Percentiles rank a stretch among this genome's conserved stretches.
Evolutionary conservation across 2,797 vertebrate genomes (phyloP).

Genomic region (Eospalax fontanierii): DNA sequence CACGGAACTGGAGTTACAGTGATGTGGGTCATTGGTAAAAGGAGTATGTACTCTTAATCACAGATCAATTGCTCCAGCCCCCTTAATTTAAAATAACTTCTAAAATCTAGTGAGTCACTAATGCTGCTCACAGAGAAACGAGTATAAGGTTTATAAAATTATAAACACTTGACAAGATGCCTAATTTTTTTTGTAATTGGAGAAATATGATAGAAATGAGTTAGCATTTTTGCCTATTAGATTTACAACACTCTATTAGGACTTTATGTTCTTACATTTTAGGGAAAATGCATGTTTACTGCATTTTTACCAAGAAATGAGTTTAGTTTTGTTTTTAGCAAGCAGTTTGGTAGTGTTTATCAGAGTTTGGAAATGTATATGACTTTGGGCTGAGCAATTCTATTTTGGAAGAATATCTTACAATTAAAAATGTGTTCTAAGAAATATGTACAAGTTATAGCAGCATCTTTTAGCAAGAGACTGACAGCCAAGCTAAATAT

Average conservation of each 20-base stretch:
- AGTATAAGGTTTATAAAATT: constrained; percentile 42
- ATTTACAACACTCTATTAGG: constrained; percentile 13
- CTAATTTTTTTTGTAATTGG: constrained; percentile 46
- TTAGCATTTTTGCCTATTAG: neutral
- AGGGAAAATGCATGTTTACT: neutral
- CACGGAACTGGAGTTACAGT: neutral
- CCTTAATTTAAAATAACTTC: neutral
- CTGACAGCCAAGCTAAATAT: neutral
- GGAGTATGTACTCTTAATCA: neutral
- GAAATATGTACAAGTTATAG: neutral
- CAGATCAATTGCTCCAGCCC: neutral
- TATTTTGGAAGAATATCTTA: constrained; percentile 49
- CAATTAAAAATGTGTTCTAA: neutral
- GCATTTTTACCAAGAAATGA: constrained; percentile 10
- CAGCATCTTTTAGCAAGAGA: constrained; percentile 18
- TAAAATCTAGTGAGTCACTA: neutral
- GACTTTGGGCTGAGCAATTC: constrained; percentile 51
- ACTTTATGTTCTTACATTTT: neutral
- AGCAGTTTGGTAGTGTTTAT: constrained; percentile 42
- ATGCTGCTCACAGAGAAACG: constrained; percentile 47
- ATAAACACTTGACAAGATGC: constrained; percentile 22
- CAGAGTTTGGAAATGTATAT: constrained; percentile 46
- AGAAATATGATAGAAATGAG: constrained; percentile 38
- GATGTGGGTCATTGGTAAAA: neutral
- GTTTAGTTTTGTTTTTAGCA: constrained; percentile 25